Conservation (phyloP, 2,888 invertebrate genomes). For the Heliconius cydno region DNA sequence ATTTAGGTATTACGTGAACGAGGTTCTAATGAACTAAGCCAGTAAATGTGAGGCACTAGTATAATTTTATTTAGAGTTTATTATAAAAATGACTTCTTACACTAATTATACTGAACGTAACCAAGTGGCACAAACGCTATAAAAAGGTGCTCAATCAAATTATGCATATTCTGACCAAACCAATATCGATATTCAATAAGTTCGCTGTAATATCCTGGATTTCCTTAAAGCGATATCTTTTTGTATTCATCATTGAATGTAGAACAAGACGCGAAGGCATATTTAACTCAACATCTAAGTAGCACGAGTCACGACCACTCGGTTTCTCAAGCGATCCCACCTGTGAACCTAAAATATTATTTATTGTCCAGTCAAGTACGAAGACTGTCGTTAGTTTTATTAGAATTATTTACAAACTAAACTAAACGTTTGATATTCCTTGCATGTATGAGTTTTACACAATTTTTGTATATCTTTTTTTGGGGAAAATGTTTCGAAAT, state of each 20-base stretch:
- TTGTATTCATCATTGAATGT: slow-evolving; percentile 27
- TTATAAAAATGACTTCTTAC: slow-evolving; percentile 37
- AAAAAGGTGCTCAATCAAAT: slow-evolving; percentile 46
- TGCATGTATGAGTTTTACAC: slow-evolving; percentile 63
- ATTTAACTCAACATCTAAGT: slow-evolving; percentile 30
- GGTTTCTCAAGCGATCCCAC: slow-evolving; percentile 76
- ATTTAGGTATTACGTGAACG: slow-evolving; percentile 75
- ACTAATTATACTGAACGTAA: slow-evolving; percentile 45
- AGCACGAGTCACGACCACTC: slow-evolving; percentile 49
- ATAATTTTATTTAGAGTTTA: slow-evolving; percentile 51
- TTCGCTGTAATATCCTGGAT: slow-evolving; percentile 33
- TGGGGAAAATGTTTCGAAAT: slow-evolving; percentile 58
- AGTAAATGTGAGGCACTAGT: slow-evolving; percentile 64
- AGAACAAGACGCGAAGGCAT: slow-evolving; percentile 24
- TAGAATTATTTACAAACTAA: slow-evolving; percentile 71
- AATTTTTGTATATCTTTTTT: slow-evolving; percentile 41
- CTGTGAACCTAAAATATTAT: slow-evolving; percentile 58
- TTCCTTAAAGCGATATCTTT: slow-evolving; percentile 29
- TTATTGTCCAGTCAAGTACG: slow-evolving; percentile 74
- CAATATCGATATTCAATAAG: slow-evolving; percentile 43
- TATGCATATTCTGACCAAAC: slow-evolving; percentile 46
- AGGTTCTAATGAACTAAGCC: slow-evolving; percentile 67
- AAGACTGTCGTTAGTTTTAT: slow-evolving; percentile 82
- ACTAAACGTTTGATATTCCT: slow-evolving; percentile 59
- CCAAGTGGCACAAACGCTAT: slow-evolving; percentile 46